Base-by-base conservation (phyloP, 2,113 vertebrate genomes). In the Elanus axillaris region DNA sequence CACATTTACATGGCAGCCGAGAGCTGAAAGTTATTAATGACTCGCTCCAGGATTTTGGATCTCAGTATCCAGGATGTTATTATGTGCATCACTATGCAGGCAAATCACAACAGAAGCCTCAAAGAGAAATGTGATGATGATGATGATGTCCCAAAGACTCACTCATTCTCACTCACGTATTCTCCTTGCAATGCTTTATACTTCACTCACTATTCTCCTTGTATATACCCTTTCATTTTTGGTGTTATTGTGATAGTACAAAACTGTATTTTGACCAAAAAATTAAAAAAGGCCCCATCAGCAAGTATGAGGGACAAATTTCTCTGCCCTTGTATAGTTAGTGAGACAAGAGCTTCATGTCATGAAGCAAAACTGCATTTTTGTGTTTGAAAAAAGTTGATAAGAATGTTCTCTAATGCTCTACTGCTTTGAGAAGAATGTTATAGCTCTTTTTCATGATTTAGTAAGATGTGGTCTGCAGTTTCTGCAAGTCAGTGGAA, bases 381-480 rank as follows among this genome's bases (percentile, higher is more conserved):
- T 12, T 5, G 19, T 7, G 36, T 36, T 55, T 22, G 1, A 23
- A n/a, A n/a, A 4, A 16, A 29, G 19, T 9, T n/a, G n/a, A n/a
- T n/a, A n/a, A n/a, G n/a, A n/a, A n/a, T n/a, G n/a, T n/a, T n/a
- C n/a, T n/a, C n/a, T n/a, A n/a, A n/a, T n/a, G n/a, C n/a, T n/a
- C n/a, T 6, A 45, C 40, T n/a, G 4, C 23, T 32, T 32, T 1
- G n/a, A 50, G 40, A 23, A 80, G 38, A 66, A 63, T 0, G 4
- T 0, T 7, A 1, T 74, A 48, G n/a, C 19, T 79, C 19, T n/a
- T 38, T 43, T 1, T 8, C 3, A 13, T 29, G 38, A 9, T 20
- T 3, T 6, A 25, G 17, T 7, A 10, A 25, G 7, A 23, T 2
- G 56, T 0, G 32, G 64, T 0, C 16, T 18, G 25, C 42, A 14